Evolutionary conservation across 2,888 invertebrate species (phyloP), one percentile per base, ranked within the genome.

Genomic region (Drosophila falleni): DNA sequence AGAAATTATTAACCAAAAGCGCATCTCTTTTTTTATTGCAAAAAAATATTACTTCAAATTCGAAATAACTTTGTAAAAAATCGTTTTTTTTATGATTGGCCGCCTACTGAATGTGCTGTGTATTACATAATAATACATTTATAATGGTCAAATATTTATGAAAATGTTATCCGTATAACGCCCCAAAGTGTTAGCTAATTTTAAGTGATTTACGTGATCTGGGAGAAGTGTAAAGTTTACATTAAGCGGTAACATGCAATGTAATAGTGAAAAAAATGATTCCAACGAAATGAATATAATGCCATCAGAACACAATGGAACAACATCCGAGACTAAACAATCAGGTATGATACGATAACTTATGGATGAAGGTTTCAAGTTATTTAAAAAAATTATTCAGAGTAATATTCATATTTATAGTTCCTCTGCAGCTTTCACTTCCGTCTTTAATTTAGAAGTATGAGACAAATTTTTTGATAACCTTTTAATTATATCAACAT

Each of bases 261-360:
- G 70, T 70, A 84, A 87, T 70, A 86, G 73, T 75, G 87, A 71
- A 72, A 86, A 87, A 72, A 75, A 86, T 74, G 89, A 80, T 75
- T 71, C 66, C 66, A 87, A 81, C 66, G 86, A 87, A 70, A 62
- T 81, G 75, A 89, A 87, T 67, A 84, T 87, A 76, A 80, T 81
- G 80, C 69, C 80, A 75, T 87, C 85, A 42, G 89, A 87, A 66
- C 73, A 78, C 56, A 86, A 89, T 80, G 87, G 87, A 60, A 78
- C 81, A 51, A 33, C 71, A 42, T 67, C 68, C 56, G 89, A 89
- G 41, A 75, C 63, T 67, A 89, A 87, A 64, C 71, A 55, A 39
- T 68, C 79, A 86, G 85, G 89, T 85, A 86, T 50, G 58, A 23
- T 13, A 13, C 4, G 0, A 42, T 13, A 23, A 42, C 2, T 19